Evolutionary conservation across 2,888 invertebrate genomes (phyloP), one percentile per base, ranked within the genome.

Genomic region (Synanthedon andrenaeformis): DNA sequence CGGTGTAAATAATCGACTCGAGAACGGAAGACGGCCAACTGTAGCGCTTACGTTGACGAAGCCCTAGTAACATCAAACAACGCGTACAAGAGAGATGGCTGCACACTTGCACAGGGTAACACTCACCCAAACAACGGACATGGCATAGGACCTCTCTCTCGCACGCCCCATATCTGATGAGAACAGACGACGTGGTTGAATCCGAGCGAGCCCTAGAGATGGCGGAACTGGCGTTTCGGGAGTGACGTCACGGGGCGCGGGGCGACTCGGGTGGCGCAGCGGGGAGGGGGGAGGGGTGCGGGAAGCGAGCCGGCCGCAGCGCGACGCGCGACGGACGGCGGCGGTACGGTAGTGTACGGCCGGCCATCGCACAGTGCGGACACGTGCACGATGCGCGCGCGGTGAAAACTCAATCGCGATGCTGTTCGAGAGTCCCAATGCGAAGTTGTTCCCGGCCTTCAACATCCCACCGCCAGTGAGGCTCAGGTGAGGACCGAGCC

Each of bases 381-480:
- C 79, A 74, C 61, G 66, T 72, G 65, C 78, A 79, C 66, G 54
- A 80, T 75, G 54, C 48, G 82, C 74, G 76, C 72, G 73, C 74
- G 71, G 82, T 76, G 81, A 82, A 79, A 81, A 72, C 67, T 70
- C 72, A 74, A 74, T 72, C 74, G 68, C 72, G 78, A 92, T 92
- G 92, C 86, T 92, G 81, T 92, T 92, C 80, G 92, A 92, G 83
- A 92, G 90, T 88, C 91, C 92, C 73, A 90, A 90, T 73, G 92
- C 92, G 81, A 89, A 92, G 83, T 89, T 91, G 78, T 91, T 89
- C 79, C 90, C 91, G 67, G 86, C 87, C 67, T 92, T 92, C 82
- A 91, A 90, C 81, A 91, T 92, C 76, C 92, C 92, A 70, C 92
- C 92, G 75, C 92, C 92, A 64, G 89, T 92, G 58, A 78, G 88